phyloP scores from a whole-genome alignment of 1,140 invertebrate genomes.

The Eubasilissa regina region DNA sequence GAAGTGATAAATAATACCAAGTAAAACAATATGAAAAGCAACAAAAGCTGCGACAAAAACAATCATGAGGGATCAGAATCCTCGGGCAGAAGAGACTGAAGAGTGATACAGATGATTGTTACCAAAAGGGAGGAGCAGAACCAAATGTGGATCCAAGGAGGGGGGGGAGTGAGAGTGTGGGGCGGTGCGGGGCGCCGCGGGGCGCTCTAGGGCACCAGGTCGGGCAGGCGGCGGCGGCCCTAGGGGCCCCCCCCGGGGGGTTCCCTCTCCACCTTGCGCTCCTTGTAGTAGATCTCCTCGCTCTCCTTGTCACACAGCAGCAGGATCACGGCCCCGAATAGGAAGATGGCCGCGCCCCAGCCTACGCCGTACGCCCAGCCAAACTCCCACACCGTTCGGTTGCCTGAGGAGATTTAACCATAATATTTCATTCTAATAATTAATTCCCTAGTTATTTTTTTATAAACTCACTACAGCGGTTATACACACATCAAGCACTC shows the following conservation, averaged over 20 bases:
- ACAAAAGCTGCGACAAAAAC: neutral
- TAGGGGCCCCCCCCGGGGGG: slow-evolving; percentile 68
- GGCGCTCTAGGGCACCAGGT: slow-evolving; percentile 71
- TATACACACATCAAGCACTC: no score
- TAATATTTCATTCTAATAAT: no score
- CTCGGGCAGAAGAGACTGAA: neutral
- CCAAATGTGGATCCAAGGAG: neutral
- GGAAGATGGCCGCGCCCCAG: slow-evolving; percentile 96
- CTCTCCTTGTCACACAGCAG: slow-evolving; percentile 97
- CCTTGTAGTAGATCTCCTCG: slow-evolving; percentile 98
- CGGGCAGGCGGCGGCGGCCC: slow-evolving; percentile 72
- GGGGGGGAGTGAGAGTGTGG: slow-evolving; percentile 24
- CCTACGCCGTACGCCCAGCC: slow-evolving; percentile 98
- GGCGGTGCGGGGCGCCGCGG: slow-evolving; percentile 61
- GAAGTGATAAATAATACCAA: no score
- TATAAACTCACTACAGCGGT: no score
- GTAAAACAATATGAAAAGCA: neutral
- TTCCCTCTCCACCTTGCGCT: slow-evolving; percentile 80
- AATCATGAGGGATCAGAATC: neutral
- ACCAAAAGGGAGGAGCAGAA: slow-evolving; percentile 11
- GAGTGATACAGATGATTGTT: neutral
- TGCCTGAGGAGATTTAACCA: slow-evolving; percentile 74
- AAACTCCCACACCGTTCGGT: slow-evolving; percentile 92
- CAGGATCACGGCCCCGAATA: slow-evolving; percentile 94
- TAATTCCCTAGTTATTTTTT: no score